Base-by-base conservation (phyloP, 2,113 vertebrate genomes). In the Rhipidura dahli region DNA sequence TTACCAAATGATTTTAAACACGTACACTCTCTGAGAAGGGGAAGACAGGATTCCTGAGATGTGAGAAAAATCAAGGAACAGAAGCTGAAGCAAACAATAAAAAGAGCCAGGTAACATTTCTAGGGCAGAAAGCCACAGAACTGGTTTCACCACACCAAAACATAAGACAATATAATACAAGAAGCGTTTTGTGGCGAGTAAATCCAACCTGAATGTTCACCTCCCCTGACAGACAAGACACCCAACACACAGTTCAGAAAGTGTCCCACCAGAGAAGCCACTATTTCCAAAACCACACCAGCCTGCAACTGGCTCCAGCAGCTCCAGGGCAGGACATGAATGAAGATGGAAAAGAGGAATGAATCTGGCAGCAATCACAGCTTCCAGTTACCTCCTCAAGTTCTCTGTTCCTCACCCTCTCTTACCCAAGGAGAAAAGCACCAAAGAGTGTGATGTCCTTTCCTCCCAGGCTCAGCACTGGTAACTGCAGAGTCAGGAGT, bases 1-100 rank as follows among this genome's bases (percentile, higher is more conserved):
- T 79, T 60, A 56, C 40, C 70, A 83, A 44, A 35, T 1, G 1
- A 68, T 35, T 92, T 85, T 44, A 84, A 79, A 71, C 14, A 65
- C 0, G 0, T 8, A 54, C 0, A 3, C 15, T 9, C 22, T 54
- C n/a, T 44, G 40, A 69, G 57, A 45, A 60, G 56, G 27, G 33
- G 15, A 60, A 4, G 10, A 30, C 21, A 65, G 26, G 45, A 93
- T 56, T 78, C 60, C 44, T 1, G 35, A 86, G 60, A 81, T 5
- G 28, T 40, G 51, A 87, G 30, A 40, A 61, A 78, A 65, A 70
- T 13, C 21, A 73, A 70, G 40, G 65, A 91, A 81, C 22, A 66
- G 51, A 63, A 73, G 24, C 37, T 44, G 31, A 87, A 75, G 20
- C 1, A 4, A 69, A 37, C 7, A 31, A 57, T 51, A 26, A 35